These are phyloP conservation scores for Brachionus angularis DNA, from an alignment of 1,140 invertebrate genomes.

Conservation along the genomic window DNA sequence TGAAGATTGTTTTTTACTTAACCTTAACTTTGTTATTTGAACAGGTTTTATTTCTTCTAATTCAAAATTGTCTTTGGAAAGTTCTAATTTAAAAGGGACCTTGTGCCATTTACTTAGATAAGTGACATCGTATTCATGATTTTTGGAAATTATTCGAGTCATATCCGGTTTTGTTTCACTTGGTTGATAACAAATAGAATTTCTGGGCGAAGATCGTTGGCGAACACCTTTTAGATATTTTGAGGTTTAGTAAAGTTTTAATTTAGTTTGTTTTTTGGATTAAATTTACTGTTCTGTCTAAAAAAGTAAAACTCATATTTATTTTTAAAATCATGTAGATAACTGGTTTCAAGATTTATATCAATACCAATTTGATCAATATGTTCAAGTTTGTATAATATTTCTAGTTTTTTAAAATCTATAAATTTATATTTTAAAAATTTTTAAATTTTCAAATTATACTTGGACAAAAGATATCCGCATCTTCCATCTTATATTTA, in stretches of 20 bases:
- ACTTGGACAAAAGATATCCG: conserved; percentile 13
- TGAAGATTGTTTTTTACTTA: not conserved
- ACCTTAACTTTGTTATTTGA: not conserved
- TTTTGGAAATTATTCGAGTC: conserved; percentile 7
- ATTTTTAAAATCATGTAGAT: conserved; percentile 5
- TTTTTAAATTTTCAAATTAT: not conserved
- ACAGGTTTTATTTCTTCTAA: conserved; percentile 7
- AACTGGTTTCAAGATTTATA: conserved; percentile 11
- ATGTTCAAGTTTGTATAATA: conserved; percentile 8
- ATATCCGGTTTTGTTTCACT: not conserved
- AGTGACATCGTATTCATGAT: not conserved
- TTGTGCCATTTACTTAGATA: conserved; percentile 25
- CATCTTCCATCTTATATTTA: not conserved
- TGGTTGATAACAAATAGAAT: not conserved
- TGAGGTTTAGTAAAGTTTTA: not conserved
- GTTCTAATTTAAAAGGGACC: conserved; percentile 6
- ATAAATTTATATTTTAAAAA: not conserved
- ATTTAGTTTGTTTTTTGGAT: not conserved
- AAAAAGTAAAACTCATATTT: conserved; percentile 23
- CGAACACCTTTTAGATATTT: not conserved
- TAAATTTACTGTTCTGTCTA: conserved; percentile 1
- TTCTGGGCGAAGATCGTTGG: not conserved
- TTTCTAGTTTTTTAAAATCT: not conserved
- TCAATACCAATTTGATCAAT: conserved; percentile 10
- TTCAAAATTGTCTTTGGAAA: not conserved